These are phyloP conservation scores for Thaumetopoea pityocampa DNA, from an alignment of 1,140 invertebrate species.

Conservation along the genomic window DNA sequence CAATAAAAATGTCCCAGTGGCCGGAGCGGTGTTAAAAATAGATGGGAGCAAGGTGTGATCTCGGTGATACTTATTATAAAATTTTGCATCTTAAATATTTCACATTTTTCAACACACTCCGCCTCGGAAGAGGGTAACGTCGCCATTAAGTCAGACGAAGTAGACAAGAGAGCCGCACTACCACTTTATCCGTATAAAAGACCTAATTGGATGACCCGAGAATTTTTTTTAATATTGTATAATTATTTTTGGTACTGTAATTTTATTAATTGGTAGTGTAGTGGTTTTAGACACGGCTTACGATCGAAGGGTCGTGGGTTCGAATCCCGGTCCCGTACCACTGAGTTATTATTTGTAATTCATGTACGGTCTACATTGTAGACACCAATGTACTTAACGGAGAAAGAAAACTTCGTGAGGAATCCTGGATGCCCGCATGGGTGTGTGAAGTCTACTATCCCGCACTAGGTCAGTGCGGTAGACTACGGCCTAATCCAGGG, in stretches of 20 bases:
- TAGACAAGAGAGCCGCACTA: constrained; percentile 22
- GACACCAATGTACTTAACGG: too few relatives aligned
- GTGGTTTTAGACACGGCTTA: too few relatives aligned
- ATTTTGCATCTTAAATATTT: constrained; percentile 65
- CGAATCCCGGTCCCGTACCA: too few relatives aligned
- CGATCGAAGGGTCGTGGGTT: too few relatives aligned
- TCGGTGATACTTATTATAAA: constrained; percentile 67
- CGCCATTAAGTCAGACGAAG: constrained; percentile 48
- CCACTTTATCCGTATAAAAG: constrained; percentile 16
- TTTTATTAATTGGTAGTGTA: constrained; percentile 9
- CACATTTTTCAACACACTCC: constrained; percentile 58
- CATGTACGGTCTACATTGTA: too few relatives aligned
- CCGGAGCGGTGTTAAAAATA: constrained; percentile 63
- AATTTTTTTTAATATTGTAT: constrained; percentile 18
- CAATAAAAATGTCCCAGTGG: constrained; percentile 72
- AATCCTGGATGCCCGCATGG: too few relatives aligned
- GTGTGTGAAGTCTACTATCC: too few relatives aligned
- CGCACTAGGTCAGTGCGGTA: too few relatives aligned
- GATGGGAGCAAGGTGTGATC: constrained; percentile 71
- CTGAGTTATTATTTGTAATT: too few relatives aligned
- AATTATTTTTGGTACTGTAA: constrained; percentile 9
- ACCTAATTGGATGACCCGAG: constrained; percentile 24
- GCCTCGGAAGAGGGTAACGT: constrained; percentile 38
- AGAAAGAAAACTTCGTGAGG: too few relatives aligned
- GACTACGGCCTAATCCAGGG: neutral